These are phyloP conservation scores for Campaea margaritaria DNA, from an alignment of 2,888 invertebrate species.

Conservation along the genomic window DNA sequence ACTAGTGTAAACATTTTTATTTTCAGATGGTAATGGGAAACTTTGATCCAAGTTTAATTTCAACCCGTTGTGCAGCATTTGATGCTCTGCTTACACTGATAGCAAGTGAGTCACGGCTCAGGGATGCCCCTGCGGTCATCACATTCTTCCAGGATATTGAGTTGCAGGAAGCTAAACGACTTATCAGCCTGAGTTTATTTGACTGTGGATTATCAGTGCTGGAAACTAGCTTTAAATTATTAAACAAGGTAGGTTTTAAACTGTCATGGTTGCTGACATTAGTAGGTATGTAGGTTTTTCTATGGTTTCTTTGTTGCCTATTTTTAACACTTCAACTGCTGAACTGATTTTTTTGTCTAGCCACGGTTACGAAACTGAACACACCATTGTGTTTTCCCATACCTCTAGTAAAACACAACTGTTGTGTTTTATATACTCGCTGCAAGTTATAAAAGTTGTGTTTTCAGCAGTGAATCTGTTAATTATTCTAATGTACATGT, in stretches of 20 bases:
- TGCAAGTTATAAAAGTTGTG: too few species aligned
- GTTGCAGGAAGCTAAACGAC: constrained; percentile 85
- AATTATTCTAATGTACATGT: too few species aligned
- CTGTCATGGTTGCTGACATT: background rate
- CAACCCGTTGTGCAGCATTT: constrained; percentile 87
- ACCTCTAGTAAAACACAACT: too few species aligned
- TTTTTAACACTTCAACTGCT: too few species aligned
- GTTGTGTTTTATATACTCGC: too few species aligned
- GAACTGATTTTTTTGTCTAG: too few species aligned
- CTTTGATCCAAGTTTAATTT: constrained; percentile 88
- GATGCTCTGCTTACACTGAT: constrained; percentile 86
- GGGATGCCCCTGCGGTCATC: constrained; percentile 85
- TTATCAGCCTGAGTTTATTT: constrained; percentile 85
- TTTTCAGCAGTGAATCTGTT: too few species aligned
- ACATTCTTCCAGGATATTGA: constrained; percentile 88
- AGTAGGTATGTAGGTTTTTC: too few species aligned
- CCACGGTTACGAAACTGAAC: too few species aligned
- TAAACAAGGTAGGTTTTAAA: constrained; percentile 73
- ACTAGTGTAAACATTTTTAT: constrained; percentile 8
- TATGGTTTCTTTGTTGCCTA: too few species aligned
- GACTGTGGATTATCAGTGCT: constrained; percentile 87
- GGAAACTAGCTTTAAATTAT: constrained; percentile 88
- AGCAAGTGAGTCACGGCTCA: constrained; percentile 81
- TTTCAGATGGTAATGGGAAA: constrained; percentile 87
- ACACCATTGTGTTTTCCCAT: too few species aligned